Evolutionary conservation across 1,140 invertebrate species (phyloP), one percentile per base, ranked within the genome.

Genomic region (Macrosteles quadrilineatus): DNA sequence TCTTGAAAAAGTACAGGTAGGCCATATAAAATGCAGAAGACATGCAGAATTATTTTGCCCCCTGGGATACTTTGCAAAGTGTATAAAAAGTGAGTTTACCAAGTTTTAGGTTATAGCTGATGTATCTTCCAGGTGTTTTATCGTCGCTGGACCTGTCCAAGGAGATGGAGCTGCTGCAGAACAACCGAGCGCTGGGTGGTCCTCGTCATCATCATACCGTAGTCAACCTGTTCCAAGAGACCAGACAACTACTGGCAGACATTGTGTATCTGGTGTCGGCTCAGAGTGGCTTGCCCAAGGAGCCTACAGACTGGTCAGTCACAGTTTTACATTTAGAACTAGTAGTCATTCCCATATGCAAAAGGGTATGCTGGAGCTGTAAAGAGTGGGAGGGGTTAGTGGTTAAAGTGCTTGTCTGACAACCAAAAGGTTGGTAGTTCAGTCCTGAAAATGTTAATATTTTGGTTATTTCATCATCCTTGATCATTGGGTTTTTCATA

Each of bases 211-310:
- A 92, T 73, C 88, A 90, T 67, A 86, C 93, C 83, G 88, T 98
- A 0, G 85, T 90, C 59, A 87, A 89, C 76, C 81, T 94, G n/a
- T 93, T 90, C 71, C 86, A 90, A 69, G 88, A 91, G 67, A 94
- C 92, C 19, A 85, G 90, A 75, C 86, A 91, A 72, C 85, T 90
- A 43, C 79, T 98, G 29, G 93, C 93, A 0, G 93, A 96, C 75
- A 90, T 93, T 67, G 80, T 98, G 1, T 98, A 94, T 77, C 87
- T 91, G 70, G 93, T 91, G 84, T 88, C 94, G 0, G 93, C 93
- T 12, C 96, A 98, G 78, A 86, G 87, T 45, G 90, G 91, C 1
- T 80, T 98, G 14, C 86, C 84, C 19, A 87, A 87, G 75, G 78
- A 85, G 53, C 82, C 85, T 25, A 84, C 89, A 9, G 79, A 87